Percentiles rank a stretch among this genome's conserved stretches.
phyloP scores from a whole-genome alignment of 2,113 vertebrate genomes.

The Phrynosoma blainvillii region DNA sequence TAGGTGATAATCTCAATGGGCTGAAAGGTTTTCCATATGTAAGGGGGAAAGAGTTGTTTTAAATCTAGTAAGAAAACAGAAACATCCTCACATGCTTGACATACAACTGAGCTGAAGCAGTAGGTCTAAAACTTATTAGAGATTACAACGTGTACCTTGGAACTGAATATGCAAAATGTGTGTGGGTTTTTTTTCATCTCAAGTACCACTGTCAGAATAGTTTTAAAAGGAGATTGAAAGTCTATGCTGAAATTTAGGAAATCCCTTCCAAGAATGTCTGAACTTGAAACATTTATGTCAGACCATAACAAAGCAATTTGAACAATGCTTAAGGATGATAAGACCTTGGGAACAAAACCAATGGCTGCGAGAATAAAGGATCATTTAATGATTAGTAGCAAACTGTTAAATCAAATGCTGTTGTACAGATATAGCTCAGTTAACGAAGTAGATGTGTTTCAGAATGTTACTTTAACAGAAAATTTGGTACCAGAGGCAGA shows the following conservation, averaged over 20 bases:
- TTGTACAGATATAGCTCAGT: slow-evolving; percentile 31
- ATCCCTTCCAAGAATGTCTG: not conserved
- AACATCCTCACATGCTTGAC: not conserved
- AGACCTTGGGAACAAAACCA: not conserved
- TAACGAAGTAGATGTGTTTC: no score
- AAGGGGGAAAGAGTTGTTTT: slow-evolving; percentile 10
- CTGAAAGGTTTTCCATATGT: slow-evolving; percentile 4
- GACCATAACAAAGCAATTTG: slow-evolving; percentile 9
- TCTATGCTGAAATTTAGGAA: slow-evolving; percentile 2
- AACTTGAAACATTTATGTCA: not conserved
- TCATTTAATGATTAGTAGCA: not conserved
- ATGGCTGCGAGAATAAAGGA: slow-evolving; percentile 1
- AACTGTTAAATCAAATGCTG: slow-evolving; percentile 31
- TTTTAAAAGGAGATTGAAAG: not conserved
- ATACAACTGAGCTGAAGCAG: not conserved
- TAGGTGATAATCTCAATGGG: not conserved
- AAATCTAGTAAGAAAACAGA: not conserved
- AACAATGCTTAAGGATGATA: slow-evolving; percentile 18
- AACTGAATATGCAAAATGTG: not conserved
- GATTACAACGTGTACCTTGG: not conserved
- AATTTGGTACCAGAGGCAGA: no score
- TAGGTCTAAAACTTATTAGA: not conserved
- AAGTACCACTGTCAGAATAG: not conserved
- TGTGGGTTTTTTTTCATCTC: not conserved
- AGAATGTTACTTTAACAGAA: no score